Percentiles rank a stretch among this genome's conserved stretches.
Conservation (phyloP, 2,113 vertebrate genomes). For the Hyperoodon ampullatus region DNA sequence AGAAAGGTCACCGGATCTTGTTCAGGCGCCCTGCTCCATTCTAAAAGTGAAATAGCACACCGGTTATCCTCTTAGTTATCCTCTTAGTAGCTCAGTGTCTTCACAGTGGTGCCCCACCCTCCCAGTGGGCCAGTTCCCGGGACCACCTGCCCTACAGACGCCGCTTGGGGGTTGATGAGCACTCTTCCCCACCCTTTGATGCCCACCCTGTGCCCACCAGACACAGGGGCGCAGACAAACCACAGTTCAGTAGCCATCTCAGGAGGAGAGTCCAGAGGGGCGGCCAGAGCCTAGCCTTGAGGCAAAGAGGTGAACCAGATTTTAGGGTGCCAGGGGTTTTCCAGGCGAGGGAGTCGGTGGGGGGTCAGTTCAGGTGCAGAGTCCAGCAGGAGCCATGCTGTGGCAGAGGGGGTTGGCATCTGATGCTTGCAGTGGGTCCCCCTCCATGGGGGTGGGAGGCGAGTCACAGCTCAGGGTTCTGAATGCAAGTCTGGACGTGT, state of each 20-base stretch:
- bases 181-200: too few relatives aligned
- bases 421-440: not conserved
- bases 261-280: not conserved
- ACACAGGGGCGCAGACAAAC: not conserved
- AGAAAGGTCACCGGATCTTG: not conserved
- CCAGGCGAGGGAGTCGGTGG: not conserved
- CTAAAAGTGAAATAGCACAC: not conserved
- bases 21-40: too few relatives aligned
- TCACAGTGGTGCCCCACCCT: not conserved
- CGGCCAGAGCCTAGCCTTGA: not conserved
- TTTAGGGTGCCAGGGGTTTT: not conserved
- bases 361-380: not conserved
- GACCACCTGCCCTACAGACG: fast-evolving
- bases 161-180: fast-evolving
- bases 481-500: not conserved
- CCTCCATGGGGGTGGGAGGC: not conserved
- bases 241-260: too few relatives aligned
- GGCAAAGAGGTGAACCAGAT: not conserved
- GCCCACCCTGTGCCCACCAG: not conserved
- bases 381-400: not conserved
- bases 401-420: not conserved
- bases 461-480: not conserved
- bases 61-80: not conserved
- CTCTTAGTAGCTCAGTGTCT: not conserved
- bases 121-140: not conserved